Evolutionary conservation across 2,888 invertebrate species (phyloP).

Genomic region (Anoplius nigerrimus): DNA sequence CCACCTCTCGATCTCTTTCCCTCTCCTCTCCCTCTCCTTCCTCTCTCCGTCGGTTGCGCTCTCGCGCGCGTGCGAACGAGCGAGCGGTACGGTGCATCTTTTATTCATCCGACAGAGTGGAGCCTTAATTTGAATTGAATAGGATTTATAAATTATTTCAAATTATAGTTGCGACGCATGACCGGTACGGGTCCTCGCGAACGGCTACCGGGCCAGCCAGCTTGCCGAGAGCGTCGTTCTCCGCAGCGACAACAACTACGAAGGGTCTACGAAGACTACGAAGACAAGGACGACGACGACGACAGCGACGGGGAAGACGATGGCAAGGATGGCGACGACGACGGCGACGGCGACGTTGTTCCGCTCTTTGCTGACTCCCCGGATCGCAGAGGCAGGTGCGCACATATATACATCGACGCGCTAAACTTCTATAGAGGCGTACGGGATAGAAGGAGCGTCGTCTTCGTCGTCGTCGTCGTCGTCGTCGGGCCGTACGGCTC

Average conservation of each 20-base stretch:
- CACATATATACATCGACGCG: conserved; percentile 17
- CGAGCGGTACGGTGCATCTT: conserved; percentile 67
- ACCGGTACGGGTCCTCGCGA: conserved; percentile 55
- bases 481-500: conserved; percentile 12
- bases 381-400: conserved; percentile 50
- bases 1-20: neutral
- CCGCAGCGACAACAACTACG: conserved; percentile 17
- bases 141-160: conserved; percentile 76
- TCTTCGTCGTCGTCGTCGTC: neutral
- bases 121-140: conserved; percentile 76
- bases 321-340: conserved; percentile 13
- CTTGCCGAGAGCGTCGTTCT: neutral
- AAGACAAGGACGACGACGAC: conserved; percentile 31
- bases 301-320: conserved; percentile 21
- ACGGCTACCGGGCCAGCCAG: conserved; percentile 42
- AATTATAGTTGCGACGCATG: conserved; percentile 74
- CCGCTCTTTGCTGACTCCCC: conserved; percentile 3
- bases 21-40: conserved; percentile 11
- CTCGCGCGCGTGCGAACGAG: conserved; percentile 17
- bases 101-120: conserved; percentile 76
- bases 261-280: conserved; percentile 34
- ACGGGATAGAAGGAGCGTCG: neutral
- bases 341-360: conserved; percentile 23
- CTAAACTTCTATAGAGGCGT: neutral
- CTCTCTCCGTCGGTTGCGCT: conserved; percentile 9